Conservation (phyloP, 2,888 invertebrate genomes). For the Caenorhabditis zanzibari region DNA sequence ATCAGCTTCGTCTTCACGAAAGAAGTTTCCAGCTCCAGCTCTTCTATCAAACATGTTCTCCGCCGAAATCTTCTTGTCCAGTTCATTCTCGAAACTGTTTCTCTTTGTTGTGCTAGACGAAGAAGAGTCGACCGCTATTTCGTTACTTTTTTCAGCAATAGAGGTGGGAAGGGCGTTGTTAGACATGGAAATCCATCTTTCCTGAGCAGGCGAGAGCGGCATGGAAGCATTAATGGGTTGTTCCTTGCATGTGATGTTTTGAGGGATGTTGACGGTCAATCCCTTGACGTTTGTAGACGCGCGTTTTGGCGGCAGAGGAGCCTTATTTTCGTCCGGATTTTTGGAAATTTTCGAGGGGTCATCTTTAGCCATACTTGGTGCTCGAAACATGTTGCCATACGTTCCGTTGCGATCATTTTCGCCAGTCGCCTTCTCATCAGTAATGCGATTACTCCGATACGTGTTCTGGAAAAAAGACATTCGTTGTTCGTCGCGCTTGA, state of each 20-base stretch:
- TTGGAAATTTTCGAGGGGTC: neutral
- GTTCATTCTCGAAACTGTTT: neutral
- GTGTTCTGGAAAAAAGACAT: neutral
- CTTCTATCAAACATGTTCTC: slow-evolving; percentile 31
- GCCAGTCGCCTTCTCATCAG: slow-evolving; percentile 3
- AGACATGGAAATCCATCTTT: slow-evolving; percentile 65
- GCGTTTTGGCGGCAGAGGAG: slow-evolving; percentile 30
- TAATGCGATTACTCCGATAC: neutral
- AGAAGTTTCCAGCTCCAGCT: neutral
- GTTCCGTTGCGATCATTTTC: slow-evolving; percentile 10
- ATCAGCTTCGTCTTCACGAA: slow-evolving; percentile 24
- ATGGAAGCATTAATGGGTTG: slow-evolving; percentile 24
- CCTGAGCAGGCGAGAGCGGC: slow-evolving; percentile 65
- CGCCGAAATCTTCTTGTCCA: slow-evolving; percentile 17
- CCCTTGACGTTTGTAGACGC: slow-evolving; percentile 61
- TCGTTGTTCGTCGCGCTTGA: neutral
- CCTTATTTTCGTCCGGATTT: slow-evolving; percentile 9
- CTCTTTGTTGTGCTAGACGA: neutral
- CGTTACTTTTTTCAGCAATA: slow-evolving; percentile 14
- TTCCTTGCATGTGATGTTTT: slow-evolving; percentile 37
- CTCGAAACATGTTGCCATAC: neutral
- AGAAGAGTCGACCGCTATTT: neutral
- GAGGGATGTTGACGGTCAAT: slow-evolving; percentile 60
- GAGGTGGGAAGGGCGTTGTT: neutral
- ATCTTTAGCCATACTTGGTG: neutral